phyloP scores from a whole-genome alignment of 1,140 invertebrate species.

The Hirudo medicinalis region DNA sequence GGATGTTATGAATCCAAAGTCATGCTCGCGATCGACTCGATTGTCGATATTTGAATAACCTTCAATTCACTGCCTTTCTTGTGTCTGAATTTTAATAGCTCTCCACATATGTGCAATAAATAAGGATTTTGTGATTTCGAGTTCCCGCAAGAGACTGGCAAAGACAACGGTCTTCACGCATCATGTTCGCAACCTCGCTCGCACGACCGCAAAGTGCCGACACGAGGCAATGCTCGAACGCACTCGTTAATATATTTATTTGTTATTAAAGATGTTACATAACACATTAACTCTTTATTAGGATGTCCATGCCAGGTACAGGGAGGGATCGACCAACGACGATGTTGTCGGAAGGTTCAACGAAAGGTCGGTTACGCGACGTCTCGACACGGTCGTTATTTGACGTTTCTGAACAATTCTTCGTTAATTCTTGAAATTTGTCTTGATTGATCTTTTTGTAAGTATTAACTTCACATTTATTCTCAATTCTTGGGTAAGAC shows the following conservation, averaged over 20 bases:
- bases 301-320: slow-evolving; percentile 87
- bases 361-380: slow-evolving; percentile 51
- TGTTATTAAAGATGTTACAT: slow-evolving; percentile 17
- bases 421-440: not conserved
- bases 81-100: not conserved
- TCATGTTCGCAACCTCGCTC: too few species aligned
- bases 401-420: not conserved
- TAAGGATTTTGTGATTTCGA: slow-evolving; percentile 3
- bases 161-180: too few species aligned
- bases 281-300: slow-evolving; percentile 27
- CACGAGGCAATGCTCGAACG: too few species aligned
- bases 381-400: not conserved
- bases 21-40: too few species aligned
- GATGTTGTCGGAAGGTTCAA: slow-evolving; percentile 88
- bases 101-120: not conserved
- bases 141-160: too few species aligned
- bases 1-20: too few species aligned
- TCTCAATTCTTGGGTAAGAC: not conserved
- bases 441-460: not conserved
- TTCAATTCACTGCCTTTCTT: too few species aligned
- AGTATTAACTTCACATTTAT: not conserved
- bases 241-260: not conserved
- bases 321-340: slow-evolving; percentile 77
- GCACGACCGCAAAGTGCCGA: too few species aligned
- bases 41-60: too few species aligned